Evolutionary conservation across 30 jellyfish, hydroid and myxozoan genomes (phyloP), one percentile per base, ranked within the genome.

Genomic region (Aurelia sp.): DNA sequence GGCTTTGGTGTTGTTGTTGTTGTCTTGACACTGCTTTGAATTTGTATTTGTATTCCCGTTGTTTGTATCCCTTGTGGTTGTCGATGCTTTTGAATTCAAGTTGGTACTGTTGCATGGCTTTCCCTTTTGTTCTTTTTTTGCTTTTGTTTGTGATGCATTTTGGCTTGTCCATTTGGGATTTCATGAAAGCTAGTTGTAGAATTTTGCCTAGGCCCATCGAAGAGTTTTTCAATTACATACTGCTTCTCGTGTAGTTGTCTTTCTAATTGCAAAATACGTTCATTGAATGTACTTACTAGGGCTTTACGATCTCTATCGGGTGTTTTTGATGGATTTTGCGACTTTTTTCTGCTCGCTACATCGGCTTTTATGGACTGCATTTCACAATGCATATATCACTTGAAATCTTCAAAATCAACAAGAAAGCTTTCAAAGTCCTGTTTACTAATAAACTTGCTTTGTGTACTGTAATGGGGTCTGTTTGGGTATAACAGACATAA

Each of bases 301-400:
- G 78, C 50, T 5, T 37, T 10, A 37, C 50, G 57, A 21, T 66
- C 78, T 66, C 76, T 53, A 57, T 66, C 76, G 27, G 76, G 58
- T 66, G 78, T 6, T 66, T 6, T 20, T 6, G 58, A 33, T 66
- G 57, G 78, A 23, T 66, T 66, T 21, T 66, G 78, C 3, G 58
- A 11, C 78, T 66, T 66, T 30, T 20, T 62, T 37, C 50, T 37
- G 50, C 10, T 37, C 9, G 50, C 50, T 4, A 37, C 50, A 4
- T 37, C 50, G 4, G 50, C 50, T 10, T 37, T 37, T 7, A 37
- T 37, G 9, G 50, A 37, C 50, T 2, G 50, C 7, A 37, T 37
- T 37, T 37, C 50, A 5, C 50, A 5, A 3, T 37, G 50, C 50
- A 37, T 4, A 37, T 4, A 37, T 37, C 50, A 10, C 50, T 37